phyloP scores from a whole-genome alignment of 2,113 vertebrate genomes.

The Psittacara wagleri region DNA sequence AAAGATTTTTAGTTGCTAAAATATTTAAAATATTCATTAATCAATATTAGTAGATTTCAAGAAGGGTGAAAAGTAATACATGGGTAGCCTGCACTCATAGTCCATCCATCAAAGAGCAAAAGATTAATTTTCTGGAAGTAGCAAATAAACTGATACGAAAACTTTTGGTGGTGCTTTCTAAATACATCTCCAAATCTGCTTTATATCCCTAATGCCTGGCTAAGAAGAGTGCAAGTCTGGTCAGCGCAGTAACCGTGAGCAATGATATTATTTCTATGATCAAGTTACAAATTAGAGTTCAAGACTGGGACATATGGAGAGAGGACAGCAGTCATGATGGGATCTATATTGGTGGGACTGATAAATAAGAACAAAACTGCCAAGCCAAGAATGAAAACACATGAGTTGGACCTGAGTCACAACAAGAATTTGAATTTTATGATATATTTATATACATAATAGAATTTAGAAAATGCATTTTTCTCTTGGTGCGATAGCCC shows the following conservation, averaged over 20 bases:
- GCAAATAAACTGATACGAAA: neutral
- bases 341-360: neutral
- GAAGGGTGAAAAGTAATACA: neutral
- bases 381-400: neutral
- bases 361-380: neutral
- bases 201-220: neutral
- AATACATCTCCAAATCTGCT: neutral
- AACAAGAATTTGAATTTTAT: neutral
- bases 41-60: neutral
- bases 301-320: neutral
- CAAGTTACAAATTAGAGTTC: neutral
- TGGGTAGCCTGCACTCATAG: neutral
- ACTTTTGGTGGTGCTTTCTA: neutral
- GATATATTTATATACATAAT: neutral
- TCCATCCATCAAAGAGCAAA: neutral
- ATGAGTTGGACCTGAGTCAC: neutral
- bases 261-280: neutral
- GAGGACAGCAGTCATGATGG: neutral
- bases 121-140: neutral
- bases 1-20: neutral
- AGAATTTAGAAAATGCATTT: neutral
- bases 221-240: neutral
- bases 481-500: neutral
- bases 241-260: neutral
- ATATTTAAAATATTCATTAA: neutral